These are phyloP conservation scores for Caenorhabditis wallacei DNA, from an alignment of 2,888 invertebrate species.

Conservation along the genomic window DNA sequence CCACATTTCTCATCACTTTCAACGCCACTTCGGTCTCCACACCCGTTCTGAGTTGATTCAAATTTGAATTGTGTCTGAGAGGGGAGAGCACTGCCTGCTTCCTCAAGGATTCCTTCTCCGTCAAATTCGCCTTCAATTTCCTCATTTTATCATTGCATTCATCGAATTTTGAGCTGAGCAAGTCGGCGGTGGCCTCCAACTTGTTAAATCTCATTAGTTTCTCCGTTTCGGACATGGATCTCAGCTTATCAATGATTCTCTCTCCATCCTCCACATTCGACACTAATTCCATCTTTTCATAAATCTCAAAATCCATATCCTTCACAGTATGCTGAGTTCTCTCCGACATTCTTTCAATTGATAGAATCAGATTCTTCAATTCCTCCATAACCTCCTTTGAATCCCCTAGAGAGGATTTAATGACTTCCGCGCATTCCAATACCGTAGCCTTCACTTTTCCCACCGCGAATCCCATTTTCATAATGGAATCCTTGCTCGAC, in stretches of 20 bases:
- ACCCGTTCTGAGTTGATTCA: conserved; percentile 34
- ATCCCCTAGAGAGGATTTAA: conserved; percentile 41
- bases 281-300: conserved; percentile 55
- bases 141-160: conserved; percentile 43
- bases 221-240: conserved; percentile 49
- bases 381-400: conserved; percentile 58
- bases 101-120: conserved; percentile 41
- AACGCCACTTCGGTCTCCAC: conserved; percentile 50
- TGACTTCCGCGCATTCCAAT: conserved; percentile 37
- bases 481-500: conserved; percentile 17
- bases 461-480: conserved; percentile 47
- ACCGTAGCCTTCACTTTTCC: conserved; percentile 41
- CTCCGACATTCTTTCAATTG: conserved; percentile 35
- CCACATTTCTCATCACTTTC: conserved; percentile 63
- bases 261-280: conserved; percentile 37
- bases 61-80: conserved; percentile 31
- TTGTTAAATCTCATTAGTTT: conserved; percentile 62
- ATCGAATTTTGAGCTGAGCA: conserved; percentile 45
- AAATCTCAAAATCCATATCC: conserved; percentile 58
- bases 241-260: conserved; percentile 25
- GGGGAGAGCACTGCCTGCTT: conserved; percentile 53
- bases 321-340: conserved; percentile 47
- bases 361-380: conserved; percentile 18
- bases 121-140: conserved; percentile 17
- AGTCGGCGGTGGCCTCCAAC: conserved; percentile 51